Conservation (phyloP, 2,797 vertebrate genomes). For the Tragopan temminckii region DNA sequence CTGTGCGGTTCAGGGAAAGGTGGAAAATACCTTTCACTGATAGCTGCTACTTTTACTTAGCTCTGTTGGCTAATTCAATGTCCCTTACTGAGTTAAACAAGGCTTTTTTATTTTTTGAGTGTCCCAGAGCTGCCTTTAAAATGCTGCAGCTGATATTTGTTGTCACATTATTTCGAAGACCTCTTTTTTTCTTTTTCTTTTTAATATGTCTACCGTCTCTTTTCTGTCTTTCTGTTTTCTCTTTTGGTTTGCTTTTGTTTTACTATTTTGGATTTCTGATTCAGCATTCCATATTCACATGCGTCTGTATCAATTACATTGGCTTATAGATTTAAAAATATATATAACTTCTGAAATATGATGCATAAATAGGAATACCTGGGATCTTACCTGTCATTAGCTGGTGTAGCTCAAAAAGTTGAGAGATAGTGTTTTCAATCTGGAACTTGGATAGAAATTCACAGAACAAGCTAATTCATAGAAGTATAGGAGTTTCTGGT, state of each 20-base stretch:
- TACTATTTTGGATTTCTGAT: slow-evolving; percentile 43
- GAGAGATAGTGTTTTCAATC: not conserved
- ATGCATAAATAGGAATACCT: slow-evolving; percentile 68
- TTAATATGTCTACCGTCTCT: slow-evolving; percentile 13
- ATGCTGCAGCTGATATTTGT: slow-evolving; percentile 56
- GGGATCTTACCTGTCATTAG: slow-evolving; percentile 80
- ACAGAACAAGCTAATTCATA: not conserved
- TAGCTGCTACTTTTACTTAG: slow-evolving; percentile 23
- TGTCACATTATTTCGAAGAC: slow-evolving; percentile 36
- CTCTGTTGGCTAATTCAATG: slow-evolving; percentile 31
- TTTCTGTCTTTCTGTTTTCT: slow-evolving; percentile 51
- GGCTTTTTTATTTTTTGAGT: slow-evolving; percentile 16
- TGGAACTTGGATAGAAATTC: not conserved
- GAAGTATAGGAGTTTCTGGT: not conserved
- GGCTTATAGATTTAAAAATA: slow-evolving; percentile 47
- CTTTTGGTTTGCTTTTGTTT: slow-evolving; percentile 49
- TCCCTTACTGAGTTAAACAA: slow-evolving; percentile 47
- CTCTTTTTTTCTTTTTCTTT: slow-evolving; percentile 11
- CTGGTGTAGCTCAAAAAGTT: not conserved
- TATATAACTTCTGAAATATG: slow-evolving; percentile 44
- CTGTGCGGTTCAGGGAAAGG: slow-evolving; percentile 61
- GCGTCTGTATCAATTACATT: slow-evolving; percentile 55
- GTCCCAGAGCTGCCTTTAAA: slow-evolving; percentile 63
- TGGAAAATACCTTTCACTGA: slow-evolving; percentile 62
- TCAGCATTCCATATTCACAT: slow-evolving; percentile 54